phyloP scores from a whole-genome alignment of 37 sponge, comb jelly and placozoan species.

The Cladorhizidae sp. region DNA sequence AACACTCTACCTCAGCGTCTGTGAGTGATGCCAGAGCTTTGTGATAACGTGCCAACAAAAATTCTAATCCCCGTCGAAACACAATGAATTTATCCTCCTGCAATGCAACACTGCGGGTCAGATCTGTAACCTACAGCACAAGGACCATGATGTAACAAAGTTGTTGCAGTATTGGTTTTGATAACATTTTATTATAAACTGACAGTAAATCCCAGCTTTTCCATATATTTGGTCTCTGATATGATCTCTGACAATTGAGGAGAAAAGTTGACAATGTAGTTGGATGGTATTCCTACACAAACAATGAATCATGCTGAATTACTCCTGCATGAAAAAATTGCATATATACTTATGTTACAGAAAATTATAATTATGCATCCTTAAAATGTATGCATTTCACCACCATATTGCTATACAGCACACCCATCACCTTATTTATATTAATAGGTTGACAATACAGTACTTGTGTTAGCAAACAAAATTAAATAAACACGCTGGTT shows the following conservation, averaged over 20 bases:
- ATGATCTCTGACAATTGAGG: conserved; percentile 90
- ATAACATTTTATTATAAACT: not conserved
- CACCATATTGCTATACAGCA: too few species aligned
- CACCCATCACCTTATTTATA: too few species aligned
- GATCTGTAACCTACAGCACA: conserved; percentile 73
- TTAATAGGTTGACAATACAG: too few species aligned
- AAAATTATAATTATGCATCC: too few species aligned
- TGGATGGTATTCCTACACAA: conserved; percentile 53
- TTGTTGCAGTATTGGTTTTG: too few species aligned
- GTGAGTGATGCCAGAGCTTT: conserved; percentile 48
- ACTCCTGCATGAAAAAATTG: too few species aligned
- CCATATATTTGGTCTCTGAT: conserved; percentile 92
- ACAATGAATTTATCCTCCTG: conserved; percentile 94
- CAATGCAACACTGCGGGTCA: conserved; percentile 93
- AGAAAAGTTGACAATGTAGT: conserved; percentile 90
- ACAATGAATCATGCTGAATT: too few species aligned
- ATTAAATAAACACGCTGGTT: too few species aligned
- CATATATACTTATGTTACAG: too few species aligned
- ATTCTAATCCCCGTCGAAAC: conserved; percentile 80
- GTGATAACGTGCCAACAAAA: conserved; percentile 69
- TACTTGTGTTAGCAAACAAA: too few species aligned
- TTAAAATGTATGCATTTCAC: too few species aligned
- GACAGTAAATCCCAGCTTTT: conserved; percentile 87
- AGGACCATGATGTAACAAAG: not conserved
- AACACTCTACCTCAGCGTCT: conserved; percentile 57